These are phyloP conservation scores for Bostrychus sinensis DNA, from an alignment of 2,113 vertebrate species.

Conservation along the genomic window DNA sequence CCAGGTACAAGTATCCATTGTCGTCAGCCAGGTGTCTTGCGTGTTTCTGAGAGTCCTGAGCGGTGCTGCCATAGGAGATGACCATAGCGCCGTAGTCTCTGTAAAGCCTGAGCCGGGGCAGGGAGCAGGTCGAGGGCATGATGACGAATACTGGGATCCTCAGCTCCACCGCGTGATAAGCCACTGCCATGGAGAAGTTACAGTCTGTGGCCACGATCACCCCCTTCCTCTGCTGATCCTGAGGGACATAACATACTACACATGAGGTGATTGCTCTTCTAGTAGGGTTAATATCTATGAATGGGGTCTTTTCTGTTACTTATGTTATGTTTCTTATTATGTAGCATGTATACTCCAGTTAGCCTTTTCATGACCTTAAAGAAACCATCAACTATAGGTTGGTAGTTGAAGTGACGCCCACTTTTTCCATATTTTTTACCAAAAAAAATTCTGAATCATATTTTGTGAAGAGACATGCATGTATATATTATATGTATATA, in stretches of 20 bases:
- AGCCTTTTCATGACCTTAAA: too few relatives aligned
- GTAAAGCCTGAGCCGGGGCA: slow-evolving; percentile 78
- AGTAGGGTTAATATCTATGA: not conserved
- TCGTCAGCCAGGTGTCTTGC: slow-evolving; percentile 84
- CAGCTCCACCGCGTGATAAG: slow-evolving; percentile 84
- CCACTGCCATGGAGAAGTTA: slow-evolving; percentile 89
- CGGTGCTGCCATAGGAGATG: slow-evolving; percentile 82
- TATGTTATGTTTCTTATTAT: too few relatives aligned
- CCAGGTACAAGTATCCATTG: slow-evolving; percentile 87
- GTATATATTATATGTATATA: too few relatives aligned
- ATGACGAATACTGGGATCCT: slow-evolving; percentile 87
- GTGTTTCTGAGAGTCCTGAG: slow-evolving; percentile 82
- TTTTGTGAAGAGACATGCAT: too few relatives aligned
- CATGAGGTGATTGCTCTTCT: not conserved
- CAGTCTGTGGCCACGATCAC: slow-evolving; percentile 88
- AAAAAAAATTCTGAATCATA: too few relatives aligned
- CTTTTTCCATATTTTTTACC: too few relatives aligned
- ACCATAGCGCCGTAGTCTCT: slow-evolving; percentile 91
- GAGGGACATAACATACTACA: not conserved
- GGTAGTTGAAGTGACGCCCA: too few relatives aligned
- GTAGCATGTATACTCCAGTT: too few relatives aligned
- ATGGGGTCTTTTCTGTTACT: not conserved
- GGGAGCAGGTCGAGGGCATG: slow-evolving; percentile 81
- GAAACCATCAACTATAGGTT: too few relatives aligned
- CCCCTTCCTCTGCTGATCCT: slow-evolving; percentile 90